Evolutionary conservation across 1,140 invertebrate genomes (phyloP), one percentile per base, ranked within the genome.

Genomic region (Capitella teleta): DNA sequence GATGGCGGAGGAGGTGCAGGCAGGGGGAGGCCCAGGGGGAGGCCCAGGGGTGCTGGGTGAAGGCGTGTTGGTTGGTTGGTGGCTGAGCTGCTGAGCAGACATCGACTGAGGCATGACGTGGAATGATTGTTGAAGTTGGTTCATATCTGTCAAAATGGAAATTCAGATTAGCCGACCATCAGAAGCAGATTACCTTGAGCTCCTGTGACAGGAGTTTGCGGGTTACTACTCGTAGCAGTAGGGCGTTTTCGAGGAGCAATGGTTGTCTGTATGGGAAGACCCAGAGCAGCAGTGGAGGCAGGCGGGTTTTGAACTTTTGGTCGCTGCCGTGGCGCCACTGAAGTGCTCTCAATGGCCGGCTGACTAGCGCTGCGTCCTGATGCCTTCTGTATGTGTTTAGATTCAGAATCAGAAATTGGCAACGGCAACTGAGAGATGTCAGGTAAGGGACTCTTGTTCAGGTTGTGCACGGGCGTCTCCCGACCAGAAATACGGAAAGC

Each of bases 251-350:
- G 36, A 36, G 60, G 67, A 40, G 61, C 63, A 37, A 69, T 58
- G 34, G 62, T 58, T 24, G 65, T 64, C 47, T 70, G 73, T 23
- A 69, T 59, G 45, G 72, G 69, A 30, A 74, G 54, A 19, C 64
- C 66, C 10, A 72, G 52, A 24, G 61, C 52, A 24, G 59, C 59
- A 16, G 60, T 57, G 14, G 63, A 44, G 2, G 61, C 68, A 26
- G 66, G 64, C 25, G 63, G 53, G 53, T 75, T 49, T 78, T 82
- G 62, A 40, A 68, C 71, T 62, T 90, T 89, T 10, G 87, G 87
- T 54, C 87, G 74, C 62, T 89, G 86, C 38, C 87, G 73, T 4
- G 87, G 87, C 14, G 83, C 84, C 4, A 91, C 86, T 43, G 84
- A 86, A 3, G 87, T 91, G 42, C 82, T 79, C 60, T 74, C 70